Percentiles rank a stretch among this genome's conserved stretches.
These are phyloP conservation scores for Merluccius polli DNA, from an alignment of 2,797 vertebrate species.

Conservation along the genomic window DNA sequence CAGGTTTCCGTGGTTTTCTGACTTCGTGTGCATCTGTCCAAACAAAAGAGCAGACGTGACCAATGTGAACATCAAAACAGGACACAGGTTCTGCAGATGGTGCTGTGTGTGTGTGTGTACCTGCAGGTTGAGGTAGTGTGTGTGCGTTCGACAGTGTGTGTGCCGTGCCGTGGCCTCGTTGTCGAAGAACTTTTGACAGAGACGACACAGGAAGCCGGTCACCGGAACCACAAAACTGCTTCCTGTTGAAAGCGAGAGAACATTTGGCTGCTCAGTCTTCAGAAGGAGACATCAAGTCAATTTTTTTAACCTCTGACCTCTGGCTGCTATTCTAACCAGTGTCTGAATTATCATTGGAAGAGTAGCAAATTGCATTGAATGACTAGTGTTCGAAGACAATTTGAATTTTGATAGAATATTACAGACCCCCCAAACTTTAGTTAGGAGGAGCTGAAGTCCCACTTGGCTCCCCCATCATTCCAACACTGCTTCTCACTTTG, in stretches of 20 bases:
- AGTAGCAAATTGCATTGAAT: background rate
- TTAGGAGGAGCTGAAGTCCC: no score
- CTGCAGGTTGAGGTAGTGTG: conserved; percentile 20
- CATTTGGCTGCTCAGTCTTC: background rate
- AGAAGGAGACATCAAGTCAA: background rate
- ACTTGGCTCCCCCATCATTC: background rate
- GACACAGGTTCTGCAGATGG: background rate
- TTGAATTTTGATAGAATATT: no score
- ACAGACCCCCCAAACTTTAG: background rate
- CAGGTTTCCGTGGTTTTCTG: background rate
- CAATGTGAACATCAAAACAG: background rate
- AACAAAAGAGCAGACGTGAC: background rate
- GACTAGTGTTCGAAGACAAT: no score
- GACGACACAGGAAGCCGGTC: conserved; percentile 53
- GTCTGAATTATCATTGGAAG: background rate
- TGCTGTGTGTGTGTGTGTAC: conserved; percentile 11
- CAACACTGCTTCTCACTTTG: background rate
- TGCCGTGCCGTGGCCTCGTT: conserved; percentile 42
- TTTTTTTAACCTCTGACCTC: background rate
- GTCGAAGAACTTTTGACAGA: conserved; percentile 59
- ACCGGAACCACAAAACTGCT: conserved; percentile 53
- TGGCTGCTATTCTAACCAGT: background rate
- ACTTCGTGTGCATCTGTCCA: background rate
- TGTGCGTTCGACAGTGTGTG: conserved; percentile 45
- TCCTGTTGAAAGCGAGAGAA: conserved; percentile 33